Base-by-base conservation (phyloP, 2,888 invertebrate species). In the Sericinus montela region DNA sequence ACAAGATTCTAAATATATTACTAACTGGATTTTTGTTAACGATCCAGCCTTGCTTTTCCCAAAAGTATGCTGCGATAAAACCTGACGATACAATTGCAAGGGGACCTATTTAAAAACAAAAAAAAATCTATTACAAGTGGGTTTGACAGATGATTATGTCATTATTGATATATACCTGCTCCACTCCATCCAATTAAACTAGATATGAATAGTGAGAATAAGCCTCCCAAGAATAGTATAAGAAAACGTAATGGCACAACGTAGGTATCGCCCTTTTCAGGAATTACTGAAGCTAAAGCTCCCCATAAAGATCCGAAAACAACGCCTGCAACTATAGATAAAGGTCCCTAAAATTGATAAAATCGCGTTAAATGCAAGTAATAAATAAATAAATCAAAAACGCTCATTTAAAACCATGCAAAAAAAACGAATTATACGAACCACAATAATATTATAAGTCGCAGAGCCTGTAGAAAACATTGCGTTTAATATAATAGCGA, bases 161-260 rank as follows among this genome's bases (percentile, higher is more conserved):
- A 6, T 36, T 11, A 32, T 38, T 38, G 1, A 29, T 29, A 13
- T 39, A 54, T 68, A 88, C 88, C 88, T 69, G 92, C 91, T 9
- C 92, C 92, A 46, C 90, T 87, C 88, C 86, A 90, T 25, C 91
- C 94, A 53, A 94, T 89, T 52, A 90, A 79, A 60, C 91, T 93
- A 60, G 94, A 94, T 43, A 95, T 94, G 69, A 97, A 94, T 19
- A 95, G 91, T 1, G 94, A 92, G 59, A 95, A 90, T 54, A 95
- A 71, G 5, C 95, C 95, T 19, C 94, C 93, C 0, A 92, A 90
- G 49, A 96, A 89, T 55, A 96, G 79, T 69, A 94, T 87, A 48
- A 95, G 67, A 52, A 95, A 92, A 62, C 95, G 81, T 59, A 94
- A 66, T 5, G 93, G 92, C 9, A 93, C 91, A 56, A 92, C 90